phyloP scores from a whole-genome alignment of 92 coral and sea anemone genomes.

The Muricea muricata region DNA sequence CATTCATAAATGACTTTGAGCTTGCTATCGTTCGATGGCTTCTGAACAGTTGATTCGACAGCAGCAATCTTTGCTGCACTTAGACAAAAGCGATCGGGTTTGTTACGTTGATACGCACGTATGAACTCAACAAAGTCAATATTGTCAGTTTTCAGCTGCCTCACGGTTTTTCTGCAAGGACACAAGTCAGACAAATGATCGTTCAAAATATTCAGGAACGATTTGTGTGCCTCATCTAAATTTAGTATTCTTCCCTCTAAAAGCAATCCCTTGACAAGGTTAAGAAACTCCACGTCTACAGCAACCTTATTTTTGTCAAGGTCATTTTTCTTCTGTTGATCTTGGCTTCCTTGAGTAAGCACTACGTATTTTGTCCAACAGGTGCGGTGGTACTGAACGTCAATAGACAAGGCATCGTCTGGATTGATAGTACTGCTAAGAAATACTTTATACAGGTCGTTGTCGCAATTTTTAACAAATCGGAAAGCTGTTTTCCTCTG shows the following conservation, averaged over 20 bases:
- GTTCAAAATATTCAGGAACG: constrained; percentile 38
- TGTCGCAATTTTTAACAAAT: constrained; percentile 60
- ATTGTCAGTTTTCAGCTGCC: constrained; percentile 22
- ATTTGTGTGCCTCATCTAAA: constrained; percentile 60
- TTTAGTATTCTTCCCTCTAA: constrained; percentile 39
- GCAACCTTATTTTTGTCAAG: constrained; percentile 37
- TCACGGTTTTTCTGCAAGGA: constrained; percentile 52
- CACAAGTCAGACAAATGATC: constrained; percentile 45
- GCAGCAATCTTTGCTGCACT: constrained; percentile 66
- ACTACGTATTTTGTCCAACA: constrained; percentile 57
- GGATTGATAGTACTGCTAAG: constrained; percentile 57
- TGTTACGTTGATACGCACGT: constrained; percentile 55
- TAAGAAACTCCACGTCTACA: constrained; percentile 46
- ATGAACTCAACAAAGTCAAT: constrained; percentile 61
- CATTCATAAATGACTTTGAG: constrained; percentile 38
- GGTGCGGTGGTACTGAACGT: constrained; percentile 56
- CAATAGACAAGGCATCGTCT: constrained; percentile 57
- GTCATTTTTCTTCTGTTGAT: constrained; percentile 1
- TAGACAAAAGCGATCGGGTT: constrained; percentile 50
- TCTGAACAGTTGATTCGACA: constrained; percentile 50
- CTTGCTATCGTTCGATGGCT: constrained; percentile 40
- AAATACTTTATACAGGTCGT: constrained; percentile 57
- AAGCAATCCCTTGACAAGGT: too few species aligned
- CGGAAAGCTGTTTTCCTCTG: constrained; percentile 56
- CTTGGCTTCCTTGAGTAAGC: constrained; percentile 1